These are phyloP conservation scores for Camelus dromedarius DNA, from an alignment of 2,113 vertebrate genomes.

Conservation along the genomic window DNA sequence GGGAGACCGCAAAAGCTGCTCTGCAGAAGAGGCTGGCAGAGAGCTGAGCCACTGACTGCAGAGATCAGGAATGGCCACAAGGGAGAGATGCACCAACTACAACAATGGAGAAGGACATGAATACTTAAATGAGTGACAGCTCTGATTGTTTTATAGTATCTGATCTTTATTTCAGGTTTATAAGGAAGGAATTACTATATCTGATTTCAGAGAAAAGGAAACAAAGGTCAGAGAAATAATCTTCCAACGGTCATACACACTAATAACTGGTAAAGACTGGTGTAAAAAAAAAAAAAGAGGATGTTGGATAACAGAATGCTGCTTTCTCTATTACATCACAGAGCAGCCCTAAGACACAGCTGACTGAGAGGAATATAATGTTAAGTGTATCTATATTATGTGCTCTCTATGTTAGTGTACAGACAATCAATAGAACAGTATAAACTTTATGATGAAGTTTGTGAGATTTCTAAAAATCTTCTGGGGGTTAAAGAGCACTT, in stretches of 20 bases:
- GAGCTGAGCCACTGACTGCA: slow-evolving; percentile 69
- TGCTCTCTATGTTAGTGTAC: neutral
- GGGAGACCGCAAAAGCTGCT: slow-evolving; percentile 67
- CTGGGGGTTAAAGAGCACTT: neutral
- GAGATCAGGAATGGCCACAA: slow-evolving; percentile 70
- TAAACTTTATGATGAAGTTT: slow-evolving; percentile 6
- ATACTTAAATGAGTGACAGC: slow-evolving; percentile 59
- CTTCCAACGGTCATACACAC: neutral
- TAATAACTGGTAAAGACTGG: neutral
- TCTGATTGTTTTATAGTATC: neutral
- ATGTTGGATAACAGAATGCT: slow-evolving; percentile 14
- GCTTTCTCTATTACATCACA: neutral
- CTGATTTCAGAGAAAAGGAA: slow-evolving; percentile 55
- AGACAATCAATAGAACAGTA: neutral
- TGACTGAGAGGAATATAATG: neutral
- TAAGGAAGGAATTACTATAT: slow-evolving; percentile 20
- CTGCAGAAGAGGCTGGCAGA: slow-evolving; percentile 75
- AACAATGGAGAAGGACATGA: slow-evolving; percentile 74
- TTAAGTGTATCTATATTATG: neutral
- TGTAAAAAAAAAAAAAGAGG: neutral
- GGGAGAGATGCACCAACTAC: slow-evolving; percentile 65
- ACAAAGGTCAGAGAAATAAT: slow-evolving; percentile 52
- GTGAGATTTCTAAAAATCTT: slow-evolving; percentile 25
- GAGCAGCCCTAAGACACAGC: neutral
- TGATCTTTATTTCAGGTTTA: slow-evolving; percentile 55